Percentiles rank a stretch among this genome's conserved stretches.
Evolutionary conservation across 2,888 invertebrate species (phyloP).

Genomic region (Drosophila trichaetosa): DNA sequence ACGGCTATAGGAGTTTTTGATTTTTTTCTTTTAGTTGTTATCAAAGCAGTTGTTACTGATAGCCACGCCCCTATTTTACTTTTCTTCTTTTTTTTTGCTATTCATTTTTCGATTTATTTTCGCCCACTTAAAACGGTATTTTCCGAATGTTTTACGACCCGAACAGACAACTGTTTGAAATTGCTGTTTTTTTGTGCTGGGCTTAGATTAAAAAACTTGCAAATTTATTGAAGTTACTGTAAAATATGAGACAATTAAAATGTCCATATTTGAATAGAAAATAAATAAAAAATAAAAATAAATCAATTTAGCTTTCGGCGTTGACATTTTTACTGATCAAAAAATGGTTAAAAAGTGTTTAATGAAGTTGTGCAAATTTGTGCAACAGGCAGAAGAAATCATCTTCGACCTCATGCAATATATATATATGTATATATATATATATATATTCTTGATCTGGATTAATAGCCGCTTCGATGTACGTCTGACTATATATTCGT

Average conservation of each 20-base stretch:
- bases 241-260: neutral
- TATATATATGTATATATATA: neutral
- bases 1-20: neutral
- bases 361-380: neutral
- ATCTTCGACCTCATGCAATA: too few relatives aligned
- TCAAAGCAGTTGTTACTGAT: slow-evolving; percentile 22
- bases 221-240: neutral
- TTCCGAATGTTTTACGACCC: neutral
- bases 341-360: neutral
- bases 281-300: neutral
- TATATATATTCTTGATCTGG: neutral
- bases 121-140: neutral
- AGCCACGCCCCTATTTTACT: neutral
- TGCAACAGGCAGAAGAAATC: neutral
- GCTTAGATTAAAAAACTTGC: neutral
- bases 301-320: neutral
- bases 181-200: neutral
- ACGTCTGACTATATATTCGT: neutral
- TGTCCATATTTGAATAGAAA: neutral
- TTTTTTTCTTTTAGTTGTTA: slow-evolving; percentile 20
- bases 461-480: too few relatives aligned
- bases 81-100: neutral
- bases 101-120: neutral
- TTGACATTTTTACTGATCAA: neutral
- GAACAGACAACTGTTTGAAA: neutral